Evolutionary conservation across 2,888 invertebrate species (phyloP), one percentile per base, ranked within the genome.

Genomic region (Endomychus coccineus): DNA sequence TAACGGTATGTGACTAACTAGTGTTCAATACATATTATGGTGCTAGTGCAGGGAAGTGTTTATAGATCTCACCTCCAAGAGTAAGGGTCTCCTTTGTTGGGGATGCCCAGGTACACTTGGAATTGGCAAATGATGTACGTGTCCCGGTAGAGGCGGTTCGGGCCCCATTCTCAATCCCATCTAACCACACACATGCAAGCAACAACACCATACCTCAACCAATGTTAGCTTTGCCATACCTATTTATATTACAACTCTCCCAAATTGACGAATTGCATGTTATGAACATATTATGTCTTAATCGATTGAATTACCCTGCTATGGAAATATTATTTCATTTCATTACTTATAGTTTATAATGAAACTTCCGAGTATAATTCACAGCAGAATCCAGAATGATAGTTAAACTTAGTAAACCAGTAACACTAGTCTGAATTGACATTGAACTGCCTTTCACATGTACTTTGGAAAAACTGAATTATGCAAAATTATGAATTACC

Each of bases 31-130:
- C 17, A 17, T 3, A 10, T 17, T 28, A 28, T 28, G 16, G 12
- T 3, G n/a, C n/a, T n/a, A n/a, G n/a, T n/a, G n/a, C n/a, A n/a
- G n/a, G n/a, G n/a, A n/a, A n/a, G n/a, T n/a, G n/a, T n/a, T n/a
- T 10, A 10, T 9, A 25, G 50, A 50, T 61, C 80, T 83, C 80
- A 86, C 85, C 85, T 86, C 84, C 71, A 86, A 76, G 71, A 86
- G 79, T 73, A 85, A 77, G 70, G 85, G 80, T 71, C 83, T 80
- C 66, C 77, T 74, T 52, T 57, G 51, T 46, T 59, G 61, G 47
- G 58, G 57, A 50, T 55, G 56, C 52, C 57, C 48, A 44, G 59
- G 57, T 45, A 55, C 50, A 52, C 73, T 73, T 49, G 73, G 70
- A 51, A 68, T 69, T 49, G 69, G 69, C 50, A 59, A 53, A 54